These are phyloP conservation scores for Cataglyphis rosenhaueri DNA, from an alignment of 2,888 invertebrate genomes.

Conservation along the genomic window DNA sequence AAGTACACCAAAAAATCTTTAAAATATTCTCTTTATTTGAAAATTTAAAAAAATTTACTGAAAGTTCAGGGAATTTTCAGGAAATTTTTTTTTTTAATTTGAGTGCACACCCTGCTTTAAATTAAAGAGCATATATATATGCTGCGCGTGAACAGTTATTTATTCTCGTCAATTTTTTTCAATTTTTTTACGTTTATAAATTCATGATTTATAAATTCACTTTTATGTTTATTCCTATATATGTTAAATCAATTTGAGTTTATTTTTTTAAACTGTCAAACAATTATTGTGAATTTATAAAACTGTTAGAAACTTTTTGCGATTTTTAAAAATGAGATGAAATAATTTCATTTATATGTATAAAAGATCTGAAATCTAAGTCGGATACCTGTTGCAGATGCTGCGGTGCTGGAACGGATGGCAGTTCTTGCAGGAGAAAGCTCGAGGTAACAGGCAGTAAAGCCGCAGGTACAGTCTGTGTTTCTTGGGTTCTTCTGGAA, in stretches of 20 bases:
- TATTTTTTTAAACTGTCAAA: not conserved
- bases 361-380: not conserved
- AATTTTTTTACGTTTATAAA: not conserved
- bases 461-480: constrained; percentile 82
- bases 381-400: constrained; percentile 78
- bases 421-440: constrained; percentile 82
- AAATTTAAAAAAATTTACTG: no score
- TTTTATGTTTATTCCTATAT: not conserved
- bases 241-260: not conserved
- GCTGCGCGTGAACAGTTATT: not conserved
- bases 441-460: constrained; percentile 79
- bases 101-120: no score
- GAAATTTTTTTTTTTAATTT: no score
- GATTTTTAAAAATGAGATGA: not conserved
- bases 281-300: not conserved
- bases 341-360: not conserved
- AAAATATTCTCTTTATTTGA: no score
- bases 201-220: not conserved
- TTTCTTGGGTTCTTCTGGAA: constrained; percentile 83
- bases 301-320: not conserved
- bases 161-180: not conserved
- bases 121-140: not conserved
- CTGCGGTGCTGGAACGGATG: constrained; percentile 78
- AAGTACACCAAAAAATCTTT: no score
- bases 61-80: no score